These are phyloP conservation scores for Tenthredo amoena DNA, from an alignment of 2,888 invertebrate species.

Conservation along the genomic window DNA sequence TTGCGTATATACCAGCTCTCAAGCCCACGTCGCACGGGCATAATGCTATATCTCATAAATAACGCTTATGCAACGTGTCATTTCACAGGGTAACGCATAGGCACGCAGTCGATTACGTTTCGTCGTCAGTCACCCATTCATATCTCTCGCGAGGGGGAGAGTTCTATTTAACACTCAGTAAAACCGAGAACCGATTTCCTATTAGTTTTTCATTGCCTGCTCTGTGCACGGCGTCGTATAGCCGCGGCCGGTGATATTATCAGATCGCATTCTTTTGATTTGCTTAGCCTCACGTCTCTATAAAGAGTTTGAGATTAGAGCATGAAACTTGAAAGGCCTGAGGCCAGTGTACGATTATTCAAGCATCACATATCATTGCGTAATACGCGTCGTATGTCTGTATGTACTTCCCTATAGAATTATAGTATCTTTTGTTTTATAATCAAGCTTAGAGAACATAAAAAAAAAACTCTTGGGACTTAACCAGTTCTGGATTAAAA, in stretches of 20 bases:
- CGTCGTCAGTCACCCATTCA: constrained; percentile 39
- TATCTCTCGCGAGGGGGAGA: constrained; percentile 44
- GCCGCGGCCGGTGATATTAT: constrained; percentile 11
- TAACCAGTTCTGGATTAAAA: background rate
- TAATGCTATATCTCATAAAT: constrained; percentile 24
- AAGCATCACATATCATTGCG: constrained; percentile 11
- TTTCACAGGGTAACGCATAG: background rate
- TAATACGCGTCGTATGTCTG: background rate
- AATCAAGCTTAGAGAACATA: background rate
- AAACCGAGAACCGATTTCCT: constrained; percentile 31
- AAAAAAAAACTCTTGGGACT: background rate
- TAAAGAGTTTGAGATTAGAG: constrained; percentile 9
- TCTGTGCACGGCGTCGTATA: background rate
- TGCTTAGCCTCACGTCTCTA: constrained; percentile 2
- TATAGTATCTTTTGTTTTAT: background rate
- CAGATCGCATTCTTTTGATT: constrained; percentile 25
- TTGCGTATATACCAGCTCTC: background rate
- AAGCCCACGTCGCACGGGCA: background rate
- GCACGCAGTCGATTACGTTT: background rate
- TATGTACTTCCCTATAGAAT: background rate
- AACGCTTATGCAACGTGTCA: constrained; percentile 44
- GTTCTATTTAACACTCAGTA: background rate
- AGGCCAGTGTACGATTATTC: constrained; percentile 7
- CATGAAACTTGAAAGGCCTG: constrained; percentile 7
- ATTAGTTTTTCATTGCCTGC: constrained; percentile 46